These are phyloP conservation scores for Brachylomia viminalis DNA, from an alignment of 2,888 invertebrate genomes.

Conservation along the genomic window DNA sequence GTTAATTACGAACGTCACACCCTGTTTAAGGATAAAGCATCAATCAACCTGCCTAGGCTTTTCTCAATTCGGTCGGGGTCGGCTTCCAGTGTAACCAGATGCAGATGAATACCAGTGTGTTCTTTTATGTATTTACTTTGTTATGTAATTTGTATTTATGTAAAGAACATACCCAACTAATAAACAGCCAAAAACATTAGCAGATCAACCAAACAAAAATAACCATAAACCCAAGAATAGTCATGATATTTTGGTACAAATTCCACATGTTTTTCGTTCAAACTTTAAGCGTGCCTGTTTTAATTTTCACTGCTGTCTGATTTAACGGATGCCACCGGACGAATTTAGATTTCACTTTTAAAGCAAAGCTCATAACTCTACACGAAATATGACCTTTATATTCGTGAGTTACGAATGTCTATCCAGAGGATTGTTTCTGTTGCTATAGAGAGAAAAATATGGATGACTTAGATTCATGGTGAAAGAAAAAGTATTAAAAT, in stretches of 20 bases:
- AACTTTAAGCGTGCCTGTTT: constrained; percentile 43
- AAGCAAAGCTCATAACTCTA: constrained; percentile 45
- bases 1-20: too few species aligned
- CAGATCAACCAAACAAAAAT: constrained; percentile 15
- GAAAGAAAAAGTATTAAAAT: neutral
- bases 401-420: constrained; percentile 7
- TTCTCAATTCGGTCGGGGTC: too few species aligned
- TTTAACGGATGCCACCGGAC: constrained; percentile 17
- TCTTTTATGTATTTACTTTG: too few species aligned
- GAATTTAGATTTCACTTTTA: constrained; percentile 58
- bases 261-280: constrained; percentile 19
- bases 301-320: constrained; percentile 26
- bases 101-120: too few species aligned
- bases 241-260: constrained; percentile 30
- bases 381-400: constrained; percentile 18
- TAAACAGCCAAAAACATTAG: constrained; percentile 10
- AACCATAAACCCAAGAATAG: constrained; percentile 7
- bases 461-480: neutral
- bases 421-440: neutral
- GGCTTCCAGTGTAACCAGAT: too few species aligned
- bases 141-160: neutral
- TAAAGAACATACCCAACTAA: neutral
- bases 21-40: too few species aligned
- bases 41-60: too few species aligned
- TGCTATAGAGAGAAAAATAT: neutral